These are phyloP conservation scores for Platichthys flesus DNA, from an alignment of 2,113 vertebrate species.

Conservation along the genomic window DNA sequence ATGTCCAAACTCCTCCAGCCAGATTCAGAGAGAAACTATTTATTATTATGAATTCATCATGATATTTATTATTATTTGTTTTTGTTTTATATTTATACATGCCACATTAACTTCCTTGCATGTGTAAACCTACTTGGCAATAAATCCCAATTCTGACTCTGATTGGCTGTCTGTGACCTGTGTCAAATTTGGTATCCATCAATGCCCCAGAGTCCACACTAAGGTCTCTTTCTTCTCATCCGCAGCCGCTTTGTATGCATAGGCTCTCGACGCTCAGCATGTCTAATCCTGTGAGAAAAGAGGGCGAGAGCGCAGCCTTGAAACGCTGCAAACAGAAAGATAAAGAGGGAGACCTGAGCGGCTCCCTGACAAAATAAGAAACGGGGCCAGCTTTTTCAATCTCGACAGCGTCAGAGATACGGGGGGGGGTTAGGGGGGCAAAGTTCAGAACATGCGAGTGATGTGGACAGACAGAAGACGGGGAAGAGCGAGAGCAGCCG, in stretches of 20 bases:
- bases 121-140: no score
- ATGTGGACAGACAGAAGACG: conserved; percentile 33
- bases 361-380: conserved; percentile 49
- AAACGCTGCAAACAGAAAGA: conserved; percentile 55
- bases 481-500: conserved; percentile 21
- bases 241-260: conserved; percentile 56
- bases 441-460: conserved; percentile 21
- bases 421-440: background rate
- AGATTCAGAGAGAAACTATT: background rate
- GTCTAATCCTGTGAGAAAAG: conserved; percentile 65
- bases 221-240: conserved; percentile 52
- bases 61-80: no score
- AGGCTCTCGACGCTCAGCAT: conserved; percentile 52
- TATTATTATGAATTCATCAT: no score
- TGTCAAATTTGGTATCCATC: conserved; percentile 32
- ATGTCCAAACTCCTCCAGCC: conserved; percentile 11
- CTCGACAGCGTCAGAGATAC: conserved; percentile 51
- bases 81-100: no score
- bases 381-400: conserved; percentile 36
- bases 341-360: conserved; percentile 42
- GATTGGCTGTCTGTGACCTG: conserved; percentile 23
- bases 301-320: conserved; percentile 41
- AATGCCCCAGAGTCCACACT: conserved; percentile 35
- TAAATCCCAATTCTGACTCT: no score
- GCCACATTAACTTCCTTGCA: no score